Evolutionary conservation across 2,113 vertebrate genomes (phyloP), one percentile per base, ranked within the genome.

Genomic region (Anarrhichthys ocellatus): DNA sequence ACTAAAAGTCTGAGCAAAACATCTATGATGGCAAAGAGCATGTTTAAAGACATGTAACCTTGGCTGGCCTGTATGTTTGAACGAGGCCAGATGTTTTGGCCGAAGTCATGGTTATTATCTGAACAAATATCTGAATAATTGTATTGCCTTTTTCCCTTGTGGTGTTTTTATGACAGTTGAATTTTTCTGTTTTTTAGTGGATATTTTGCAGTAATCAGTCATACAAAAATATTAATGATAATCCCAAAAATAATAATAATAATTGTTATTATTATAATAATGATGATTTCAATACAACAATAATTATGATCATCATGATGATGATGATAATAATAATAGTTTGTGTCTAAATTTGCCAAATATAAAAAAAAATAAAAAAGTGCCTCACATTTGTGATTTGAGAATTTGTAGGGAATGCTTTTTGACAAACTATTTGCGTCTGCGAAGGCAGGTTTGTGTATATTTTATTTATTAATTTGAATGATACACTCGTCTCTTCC

Each of bases 21-120:
- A 90, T 69, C 68, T 22, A 1, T 9, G 29, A 81, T 81, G 92
- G 87, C 93, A 93, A 93, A 92, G 93, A 82, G 90, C 93, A 82
- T 1, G 73, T 84, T 83, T 80, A 46, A 48, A 86, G 79, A 88
- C 84, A 79, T 58, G 84, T 56, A 89, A 87, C 90, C 84, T 85
- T 82, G 81, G 87, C 78, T 88, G 76, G 42, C 32, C 42, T 65
- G 1, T 14, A 38, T 50, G 80, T 59, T 64, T 46, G n/a, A 67
- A 64, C 29, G 20, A 56, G 73, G 24, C 15, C 58, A 15, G 27
- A 73, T 63, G 6, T 80, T 86, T 76, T 18, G 73, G 18, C 5
- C 0, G 2, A 44, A 61, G 73, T 80, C 74, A 73, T 5, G 75
- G 44, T 76, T 75, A 38, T 88, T 85, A 73, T 42, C 4, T 32